Percentiles rank a stretch among this genome's conserved stretches.
phyloP scores from a whole-genome alignment of 1,140 invertebrate genomes.

The Laupala kohalensis region DNA sequence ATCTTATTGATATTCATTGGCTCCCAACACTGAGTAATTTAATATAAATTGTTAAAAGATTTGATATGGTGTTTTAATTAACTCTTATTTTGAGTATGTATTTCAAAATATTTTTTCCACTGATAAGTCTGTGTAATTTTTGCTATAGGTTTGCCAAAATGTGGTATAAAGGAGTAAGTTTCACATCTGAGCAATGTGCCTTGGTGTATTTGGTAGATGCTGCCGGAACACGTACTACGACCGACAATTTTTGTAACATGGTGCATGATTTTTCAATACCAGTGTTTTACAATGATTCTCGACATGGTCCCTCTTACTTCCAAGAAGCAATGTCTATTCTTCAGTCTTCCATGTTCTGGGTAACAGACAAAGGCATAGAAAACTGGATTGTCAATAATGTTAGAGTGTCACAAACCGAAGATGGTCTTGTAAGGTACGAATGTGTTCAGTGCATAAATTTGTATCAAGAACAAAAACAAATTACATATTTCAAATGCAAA shows the following conservation, averaged over 20 bases:
- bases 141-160: slow-evolving; percentile 66
- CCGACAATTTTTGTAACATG: slow-evolving; percentile 69
- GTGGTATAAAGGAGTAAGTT: slow-evolving; percentile 81
- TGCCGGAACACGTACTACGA: slow-evolving; percentile 71
- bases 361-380: slow-evolving; percentile 62
- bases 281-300: slow-evolving; percentile 62
- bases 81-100: no score
- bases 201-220: slow-evolving; percentile 73
- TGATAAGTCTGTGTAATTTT: no score
- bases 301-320: slow-evolving; percentile 50
- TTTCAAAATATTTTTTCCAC: background rate
- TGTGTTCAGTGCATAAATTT: no score
- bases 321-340: slow-evolving; percentile 54
- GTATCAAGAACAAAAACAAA: no score
- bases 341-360: slow-evolving; percentile 56
- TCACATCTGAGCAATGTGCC: slow-evolving; percentile 69
- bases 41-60: no score
- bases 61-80: no score
- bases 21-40: no score
- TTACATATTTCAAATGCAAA: no score
- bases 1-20: no score
- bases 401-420: slow-evolving; percentile 62
- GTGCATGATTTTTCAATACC: slow-evolving; percentile 64
- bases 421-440: slow-evolving; percentile 60
- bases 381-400: slow-evolving; percentile 76